phyloP scores from a whole-genome alignment of 2,888 invertebrate genomes.

The Autographa pulchrina region DNA sequence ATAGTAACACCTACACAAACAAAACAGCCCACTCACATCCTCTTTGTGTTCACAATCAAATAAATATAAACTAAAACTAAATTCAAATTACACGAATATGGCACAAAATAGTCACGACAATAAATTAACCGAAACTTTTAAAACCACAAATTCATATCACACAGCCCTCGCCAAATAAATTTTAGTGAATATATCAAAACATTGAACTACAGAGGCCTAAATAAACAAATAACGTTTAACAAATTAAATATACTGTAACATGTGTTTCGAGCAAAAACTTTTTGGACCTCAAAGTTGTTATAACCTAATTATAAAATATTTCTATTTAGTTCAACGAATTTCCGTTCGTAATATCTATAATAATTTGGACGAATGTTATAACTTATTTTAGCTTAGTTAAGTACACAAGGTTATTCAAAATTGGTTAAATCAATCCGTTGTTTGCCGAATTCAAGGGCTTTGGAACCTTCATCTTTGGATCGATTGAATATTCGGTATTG shows the following conservation, averaged over 20 bases:
- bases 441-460: background rate
- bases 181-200: slow-evolving; percentile 39
- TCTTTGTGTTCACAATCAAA: background rate
- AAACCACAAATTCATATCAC: slow-evolving; percentile 33
- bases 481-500: no score
- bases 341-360: slow-evolving; percentile 8
- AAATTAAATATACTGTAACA: slow-evolving; percentile 46
- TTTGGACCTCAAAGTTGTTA: slow-evolving; percentile 34
- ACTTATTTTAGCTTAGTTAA: background rate
- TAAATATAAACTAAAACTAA: background rate
- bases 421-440: background rate
- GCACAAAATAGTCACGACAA: background rate
- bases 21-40: background rate
- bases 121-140: background rate
- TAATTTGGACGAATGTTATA: slow-evolving; percentile 19
- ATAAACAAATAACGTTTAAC: slow-evolving; percentile 42
- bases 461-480: background rate
- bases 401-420: background rate
- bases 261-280: slow-evolving; percentile 45
- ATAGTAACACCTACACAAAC: no score
- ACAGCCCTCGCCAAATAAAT: slow-evolving; percentile 19
- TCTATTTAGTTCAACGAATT: slow-evolving; percentile 41
- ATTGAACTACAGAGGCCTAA: slow-evolving; percentile 34
- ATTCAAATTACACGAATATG: background rate
- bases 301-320: slow-evolving; percentile 49